Conservation (phyloP, 1,140 invertebrate genomes). For the Panagrolaimus sp. region DNA sequence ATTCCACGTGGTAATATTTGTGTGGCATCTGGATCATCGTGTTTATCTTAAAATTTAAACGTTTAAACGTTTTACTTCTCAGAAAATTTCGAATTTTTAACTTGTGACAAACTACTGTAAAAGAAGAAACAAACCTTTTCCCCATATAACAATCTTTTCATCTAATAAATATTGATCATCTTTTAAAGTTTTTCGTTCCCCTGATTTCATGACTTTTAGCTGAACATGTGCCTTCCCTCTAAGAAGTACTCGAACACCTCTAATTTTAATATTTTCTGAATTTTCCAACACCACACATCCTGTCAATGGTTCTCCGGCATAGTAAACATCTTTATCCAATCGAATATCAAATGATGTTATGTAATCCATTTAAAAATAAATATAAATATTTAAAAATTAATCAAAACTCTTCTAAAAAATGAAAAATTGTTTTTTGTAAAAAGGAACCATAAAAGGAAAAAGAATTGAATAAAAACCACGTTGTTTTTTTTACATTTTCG, state of each 20-base stretch:
- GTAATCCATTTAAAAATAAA: conserved; percentile 39
- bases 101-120: no score
- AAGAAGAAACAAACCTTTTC: conserved; percentile 67
- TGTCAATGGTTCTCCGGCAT: conserved; percentile 45
- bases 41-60: conserved; percentile 33
- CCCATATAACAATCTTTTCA: conserved; percentile 71
- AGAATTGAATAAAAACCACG: no score
- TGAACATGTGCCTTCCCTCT: conserved; percentile 74
- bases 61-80: no score
- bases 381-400: no score
- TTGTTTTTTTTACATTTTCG: no score
- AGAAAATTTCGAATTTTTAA: not conserved
- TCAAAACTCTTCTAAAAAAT: not conserved
- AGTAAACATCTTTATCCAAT: conserved; percentile 52
- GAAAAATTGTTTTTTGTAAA: no score
- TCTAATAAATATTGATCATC: conserved; percentile 78
- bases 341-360: conserved; percentile 52
- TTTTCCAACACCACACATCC: conserved; percentile 53
- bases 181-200: conserved; percentile 71
- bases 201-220: conserved; percentile 74
- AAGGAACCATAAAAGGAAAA: no score
- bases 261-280: conserved; percentile 52
- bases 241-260: conserved; percentile 69
- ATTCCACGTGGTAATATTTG: conserved; percentile 66
- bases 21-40: conserved; percentile 34